These are phyloP conservation scores for Platichthys stellatus DNA, from an alignment of 2,113 vertebrate species.

Conservation along the genomic window DNA sequence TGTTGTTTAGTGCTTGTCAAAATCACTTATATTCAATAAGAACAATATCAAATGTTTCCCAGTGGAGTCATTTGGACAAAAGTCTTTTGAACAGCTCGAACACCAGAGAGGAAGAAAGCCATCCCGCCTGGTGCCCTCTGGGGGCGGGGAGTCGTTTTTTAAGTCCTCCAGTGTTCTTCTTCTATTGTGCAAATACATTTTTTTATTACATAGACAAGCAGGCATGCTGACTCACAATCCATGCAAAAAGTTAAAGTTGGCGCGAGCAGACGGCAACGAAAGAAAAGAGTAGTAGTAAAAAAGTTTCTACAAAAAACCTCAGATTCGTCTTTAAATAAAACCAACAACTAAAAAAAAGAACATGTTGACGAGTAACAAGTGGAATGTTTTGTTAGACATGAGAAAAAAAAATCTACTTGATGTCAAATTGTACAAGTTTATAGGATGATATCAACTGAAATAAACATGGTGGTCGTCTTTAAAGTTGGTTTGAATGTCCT, in stretches of 20 bases:
- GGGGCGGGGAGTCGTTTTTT: constrained; percentile 36
- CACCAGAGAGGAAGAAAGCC: constrained; percentile 59
- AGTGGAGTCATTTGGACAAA: constrained; percentile 56
- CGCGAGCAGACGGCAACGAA: constrained; percentile 66
- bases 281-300: constrained; percentile 45
- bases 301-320: constrained; percentile 49
- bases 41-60: constrained; percentile 67
- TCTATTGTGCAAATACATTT: constrained; percentile 80
- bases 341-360: neutral
- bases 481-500: neutral
- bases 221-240: constrained; percentile 82
- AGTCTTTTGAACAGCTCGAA: constrained; percentile 57
- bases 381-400: constrained; percentile 71
- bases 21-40: constrained; percentile 65
- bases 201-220: constrained; percentile 79
- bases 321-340: neutral
- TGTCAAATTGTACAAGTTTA: constrained; percentile 46
- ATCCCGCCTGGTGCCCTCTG: constrained; percentile 41
- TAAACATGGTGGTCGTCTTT: constrained; percentile 33
- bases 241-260: constrained; percentile 81
- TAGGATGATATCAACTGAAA: constrained; percentile 55
- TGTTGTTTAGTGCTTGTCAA: constrained; percentile 64
- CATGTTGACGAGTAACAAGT: constrained; percentile 53
- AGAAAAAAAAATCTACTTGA: constrained; percentile 37
- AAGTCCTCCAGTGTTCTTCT: constrained; percentile 77